Evolutionary conservation across 2,113 vertebrate genomes (phyloP).

Genomic region (Mungos mungo): DNA sequence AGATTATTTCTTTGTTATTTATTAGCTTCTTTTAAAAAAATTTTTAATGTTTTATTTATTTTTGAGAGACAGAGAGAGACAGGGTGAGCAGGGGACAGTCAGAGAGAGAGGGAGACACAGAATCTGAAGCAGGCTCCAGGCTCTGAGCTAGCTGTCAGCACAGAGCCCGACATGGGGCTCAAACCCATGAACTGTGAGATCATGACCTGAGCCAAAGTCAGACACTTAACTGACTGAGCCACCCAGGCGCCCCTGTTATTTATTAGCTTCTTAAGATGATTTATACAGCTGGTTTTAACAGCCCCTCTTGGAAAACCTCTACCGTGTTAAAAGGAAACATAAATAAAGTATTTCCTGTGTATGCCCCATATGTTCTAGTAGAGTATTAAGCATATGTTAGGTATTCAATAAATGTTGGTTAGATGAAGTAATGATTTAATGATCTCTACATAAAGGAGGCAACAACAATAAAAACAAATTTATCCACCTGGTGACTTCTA

Average conservation of each 20-base stretch:
- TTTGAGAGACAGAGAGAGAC: background rate
- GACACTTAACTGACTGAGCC: no score
- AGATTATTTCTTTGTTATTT: background rate
- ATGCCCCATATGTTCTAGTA: background rate
- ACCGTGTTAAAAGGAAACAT: background rate
- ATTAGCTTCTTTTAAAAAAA: background rate
- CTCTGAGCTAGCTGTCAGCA: no score
- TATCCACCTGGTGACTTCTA: background rate
- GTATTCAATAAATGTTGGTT: background rate
- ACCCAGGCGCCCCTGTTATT: background rate
- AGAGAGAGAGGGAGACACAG: no score
- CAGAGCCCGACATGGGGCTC: no score
- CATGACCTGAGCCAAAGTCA: no score
- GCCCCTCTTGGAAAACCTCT: conserved; percentile 7
- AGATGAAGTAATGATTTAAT: background rate
- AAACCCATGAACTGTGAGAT: no score
- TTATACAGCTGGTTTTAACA: background rate
- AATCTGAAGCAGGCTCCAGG: no score
- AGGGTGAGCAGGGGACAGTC: no score
- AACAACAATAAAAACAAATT: conserved; percentile 17
- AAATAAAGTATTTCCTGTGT: background rate
- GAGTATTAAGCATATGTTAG: background rate
- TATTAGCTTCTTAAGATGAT: background rate
- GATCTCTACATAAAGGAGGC: background rate
- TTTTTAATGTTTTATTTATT: no score